These are phyloP conservation scores for Leucophora obtusa DNA, from an alignment of 2,888 invertebrate species.

Conservation along the genomic window DNA sequence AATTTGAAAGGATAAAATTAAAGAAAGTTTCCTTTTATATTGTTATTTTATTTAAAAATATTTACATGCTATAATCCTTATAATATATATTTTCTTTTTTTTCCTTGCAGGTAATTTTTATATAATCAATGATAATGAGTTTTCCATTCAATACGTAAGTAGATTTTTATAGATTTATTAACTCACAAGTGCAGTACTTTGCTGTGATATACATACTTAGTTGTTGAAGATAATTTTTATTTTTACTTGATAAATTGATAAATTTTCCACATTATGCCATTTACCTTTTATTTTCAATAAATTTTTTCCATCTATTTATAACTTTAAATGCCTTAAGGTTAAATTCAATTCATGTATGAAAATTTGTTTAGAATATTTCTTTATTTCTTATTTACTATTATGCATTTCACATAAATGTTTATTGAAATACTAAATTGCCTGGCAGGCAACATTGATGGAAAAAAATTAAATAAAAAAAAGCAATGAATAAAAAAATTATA, in stretches of 20 bases:
- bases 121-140: neutral
- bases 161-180: neutral
- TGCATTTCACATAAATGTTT: slow-evolving; percentile 29
- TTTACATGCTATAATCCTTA: too few species aligned
- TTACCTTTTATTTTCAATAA: slow-evolving; percentile 1
- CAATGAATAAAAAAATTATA: neutral
- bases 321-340: slow-evolving; percentile 18
- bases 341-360: slow-evolving; percentile 32
- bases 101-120: neutral
- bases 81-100: neutral
- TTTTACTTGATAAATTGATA: neutral
- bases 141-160: neutral
- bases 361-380: slow-evolving; percentile 25
- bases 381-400: slow-evolving; percentile 15
- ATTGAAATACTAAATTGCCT: slow-evolving; percentile 46
- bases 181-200: neutral
- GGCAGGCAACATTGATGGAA: slow-evolving; percentile 16
- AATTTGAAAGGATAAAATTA: too few species aligned
- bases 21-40: too few species aligned
- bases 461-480: neutral
- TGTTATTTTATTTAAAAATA: too few species aligned
- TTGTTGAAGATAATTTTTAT: neutral
- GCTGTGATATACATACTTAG: neutral
- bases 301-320: neutral
- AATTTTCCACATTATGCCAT: slow-evolving; percentile 16